Evolutionary conservation across 2,888 invertebrate genomes (phyloP), one percentile per base, ranked within the genome.

Genomic region (Stenchaetothrips biformis): DNA sequence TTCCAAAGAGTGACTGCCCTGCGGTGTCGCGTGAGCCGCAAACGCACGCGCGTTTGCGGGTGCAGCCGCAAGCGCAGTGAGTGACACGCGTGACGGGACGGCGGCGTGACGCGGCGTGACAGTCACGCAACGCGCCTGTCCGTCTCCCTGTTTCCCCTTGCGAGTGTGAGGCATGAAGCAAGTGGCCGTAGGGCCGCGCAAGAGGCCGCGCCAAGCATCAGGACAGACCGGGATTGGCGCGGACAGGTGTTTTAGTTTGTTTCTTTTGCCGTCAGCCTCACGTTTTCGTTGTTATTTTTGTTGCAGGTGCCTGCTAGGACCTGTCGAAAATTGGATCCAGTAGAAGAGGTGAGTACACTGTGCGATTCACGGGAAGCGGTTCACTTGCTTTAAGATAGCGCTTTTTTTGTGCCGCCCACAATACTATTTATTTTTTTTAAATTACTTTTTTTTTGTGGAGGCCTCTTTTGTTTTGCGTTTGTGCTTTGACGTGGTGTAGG

Each of bases 291-390:
- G 21, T 25, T 74, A 2, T 25, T 25, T 74, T n/a, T 74, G 67
- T 74, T 74, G 25, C 67, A 74, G 67, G 67, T 74, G 67, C 25
- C 67, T 37, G 37, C 37, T 74, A 74, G 67, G 25, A 25, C n/a
- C 21, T 25, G 25, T 74, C 67, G 67, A 74, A 74, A 74, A 74
- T 74, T 74, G 67, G 67, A n/a, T 74, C 67, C 7, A 74, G 67
- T 74, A 74, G 9, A 25, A 74, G 67, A 74, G 21, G 67, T 74
- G 11, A 74, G 67, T 74, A n/a, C 21, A 74, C 53, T 53, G 53
- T 74, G 25, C n/a, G 37, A 37, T 37, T 37, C 37, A 4, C 37
- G 37, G 4, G 37, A 37, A 37, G 37, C 37, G 37, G 37, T 1
- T 37, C 37, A 4, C 37, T 4, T 4, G 37, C 37, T 4, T 37